phyloP scores from a whole-genome alignment of 2,113 vertebrate genomes.

The Manacus vitellinus region DNA sequence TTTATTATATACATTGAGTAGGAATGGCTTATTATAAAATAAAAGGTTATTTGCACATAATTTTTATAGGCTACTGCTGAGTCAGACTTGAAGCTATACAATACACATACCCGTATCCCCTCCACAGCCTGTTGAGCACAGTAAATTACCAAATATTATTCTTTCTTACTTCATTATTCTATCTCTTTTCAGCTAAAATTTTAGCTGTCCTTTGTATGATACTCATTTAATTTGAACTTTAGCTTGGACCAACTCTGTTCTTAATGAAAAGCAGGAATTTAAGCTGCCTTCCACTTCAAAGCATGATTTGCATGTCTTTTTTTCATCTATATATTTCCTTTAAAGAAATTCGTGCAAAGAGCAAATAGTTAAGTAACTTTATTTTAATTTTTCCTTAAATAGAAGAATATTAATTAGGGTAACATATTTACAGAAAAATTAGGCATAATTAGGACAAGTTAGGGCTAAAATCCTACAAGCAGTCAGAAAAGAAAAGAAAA shows the following conservation, averaged over 20 bases:
- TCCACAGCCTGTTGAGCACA: not conserved
- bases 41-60: not conserved
- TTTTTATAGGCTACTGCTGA: not conserved
- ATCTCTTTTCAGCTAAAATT: not conserved
- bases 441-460: not conserved
- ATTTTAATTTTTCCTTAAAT: not conserved
- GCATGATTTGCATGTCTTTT: not conserved
- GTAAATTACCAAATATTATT: not conserved
- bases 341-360: not conserved
- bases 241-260: not conserved
- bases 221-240: not conserved
- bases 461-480: not conserved
- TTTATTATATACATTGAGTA: not conserved
- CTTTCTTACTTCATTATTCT: not conserved
- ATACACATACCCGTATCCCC: not conserved
- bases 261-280: not conserved
- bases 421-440: not conserved
- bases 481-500: not conserved
- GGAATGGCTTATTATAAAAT: not conserved
- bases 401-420: not conserved
- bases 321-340: not conserved
- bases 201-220: not conserved
- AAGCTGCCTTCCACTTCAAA: not conserved
- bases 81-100: not conserved
- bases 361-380: not conserved